These are phyloP conservation scores for Drosophila truncata DNA, from an alignment of 1,140 invertebrate species.

Conservation along the genomic window DNA sequence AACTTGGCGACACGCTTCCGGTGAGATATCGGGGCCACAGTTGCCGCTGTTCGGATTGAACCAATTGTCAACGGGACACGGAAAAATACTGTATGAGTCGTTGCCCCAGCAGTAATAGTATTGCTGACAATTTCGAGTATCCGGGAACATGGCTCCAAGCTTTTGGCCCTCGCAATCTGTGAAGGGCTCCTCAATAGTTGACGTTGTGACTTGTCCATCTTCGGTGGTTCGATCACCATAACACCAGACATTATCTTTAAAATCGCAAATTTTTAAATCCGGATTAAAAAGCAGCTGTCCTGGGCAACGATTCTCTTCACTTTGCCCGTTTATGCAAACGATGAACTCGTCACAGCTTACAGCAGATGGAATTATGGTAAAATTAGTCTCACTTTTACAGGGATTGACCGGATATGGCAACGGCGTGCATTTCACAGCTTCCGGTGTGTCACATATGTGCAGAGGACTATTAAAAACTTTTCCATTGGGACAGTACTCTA, in stretches of 20 bases:
- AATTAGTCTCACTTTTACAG: constrained; percentile 21
- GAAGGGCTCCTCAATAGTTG: background rate
- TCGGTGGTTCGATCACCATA: constrained; percentile 24
- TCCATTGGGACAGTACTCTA: constrained; percentile 47
- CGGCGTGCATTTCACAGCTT: constrained; percentile 42
- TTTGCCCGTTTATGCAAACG: constrained; percentile 31
- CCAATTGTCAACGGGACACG: constrained; percentile 45
- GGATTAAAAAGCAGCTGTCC: constrained; percentile 45
- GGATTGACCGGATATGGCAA: constrained; percentile 12
- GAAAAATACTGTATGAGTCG: constrained; percentile 33
- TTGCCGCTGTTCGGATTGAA: constrained; percentile 30
- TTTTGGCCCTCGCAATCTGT: constrained; percentile 18
- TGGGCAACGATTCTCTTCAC: constrained; percentile 33
- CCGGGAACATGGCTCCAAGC: constrained; percentile 22
- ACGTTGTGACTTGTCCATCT: background rate
- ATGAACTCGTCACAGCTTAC: constrained; percentile 50
- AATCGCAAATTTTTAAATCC: constrained; percentile 47
- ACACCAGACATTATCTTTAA: constrained; percentile 39
- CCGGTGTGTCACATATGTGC: constrained; percentile 63
- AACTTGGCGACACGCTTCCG: constrained; percentile 30
- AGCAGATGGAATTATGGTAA: constrained; percentile 32
- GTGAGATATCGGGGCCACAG: constrained; percentile 26
- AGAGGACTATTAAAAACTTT: constrained; percentile 53
- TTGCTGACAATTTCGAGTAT: constrained; percentile 27
- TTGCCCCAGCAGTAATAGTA: constrained; percentile 55